phyloP scores from a whole-genome alignment of 2,113 vertebrate genomes.

The Pavo muticus region DNA sequence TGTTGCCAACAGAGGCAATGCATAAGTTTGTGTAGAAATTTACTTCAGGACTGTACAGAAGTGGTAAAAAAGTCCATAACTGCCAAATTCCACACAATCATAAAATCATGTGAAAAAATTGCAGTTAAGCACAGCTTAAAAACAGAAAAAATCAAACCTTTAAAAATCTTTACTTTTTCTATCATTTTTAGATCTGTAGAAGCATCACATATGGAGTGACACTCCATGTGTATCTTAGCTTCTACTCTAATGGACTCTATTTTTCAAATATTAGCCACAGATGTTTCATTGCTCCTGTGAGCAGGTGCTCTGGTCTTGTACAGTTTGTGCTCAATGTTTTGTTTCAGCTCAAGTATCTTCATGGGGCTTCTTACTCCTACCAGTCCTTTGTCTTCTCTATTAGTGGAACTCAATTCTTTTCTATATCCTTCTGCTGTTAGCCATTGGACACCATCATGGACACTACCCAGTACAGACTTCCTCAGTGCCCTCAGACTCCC shows the following conservation, averaged over 20 bases:
- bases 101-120: background rate
- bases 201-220: background rate
- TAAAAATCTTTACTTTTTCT: background rate
- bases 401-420: background rate
- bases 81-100: background rate
- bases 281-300: background rate
- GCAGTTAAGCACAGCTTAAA: background rate
- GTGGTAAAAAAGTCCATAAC: background rate
- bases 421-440: background rate
- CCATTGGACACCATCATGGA: background rate
- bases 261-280: background rate
- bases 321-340: background rate
- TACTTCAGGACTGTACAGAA: background rate
- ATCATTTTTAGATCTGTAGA: background rate
- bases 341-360: background rate
- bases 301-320: background rate
- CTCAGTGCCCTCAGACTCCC: background rate
- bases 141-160: background rate
- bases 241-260: background rate
- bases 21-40: background rate
- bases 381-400: background rate
- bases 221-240: background rate
- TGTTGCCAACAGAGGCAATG: background rate
- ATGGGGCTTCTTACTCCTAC: background rate
- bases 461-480: background rate